A percentile compares a stretch with the other conserved stretches of the same genome.
phyloP scores from a whole-genome alignment of 2,888 invertebrate genomes.

The Eurytoma adleriae region DNA sequence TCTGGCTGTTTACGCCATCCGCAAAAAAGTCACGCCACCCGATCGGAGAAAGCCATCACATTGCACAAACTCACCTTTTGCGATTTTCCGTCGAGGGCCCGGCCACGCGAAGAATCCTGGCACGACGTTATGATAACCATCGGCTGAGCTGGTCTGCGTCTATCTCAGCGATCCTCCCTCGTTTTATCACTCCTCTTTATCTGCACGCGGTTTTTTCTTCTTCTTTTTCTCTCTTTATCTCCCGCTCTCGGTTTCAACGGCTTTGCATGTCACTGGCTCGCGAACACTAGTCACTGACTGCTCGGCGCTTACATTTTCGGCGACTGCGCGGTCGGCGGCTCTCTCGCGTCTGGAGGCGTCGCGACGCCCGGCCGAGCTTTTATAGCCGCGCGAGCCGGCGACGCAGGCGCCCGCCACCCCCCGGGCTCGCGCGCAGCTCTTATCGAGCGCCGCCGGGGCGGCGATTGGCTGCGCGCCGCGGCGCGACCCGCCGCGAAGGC shows the following conservation, averaged over 20 bases:
- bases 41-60: neutral
- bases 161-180: neutral
- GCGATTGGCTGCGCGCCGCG: too few species aligned
- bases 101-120: constrained; percentile 43
- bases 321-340: constrained; percentile 62
- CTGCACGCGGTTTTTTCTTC: neutral
- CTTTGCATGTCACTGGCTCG: neutral
- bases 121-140: constrained; percentile 51
- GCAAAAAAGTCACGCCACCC: neutral
- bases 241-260: neutral
- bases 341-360: constrained; percentile 71
- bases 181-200: neutral
- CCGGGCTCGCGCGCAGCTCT: neutral
- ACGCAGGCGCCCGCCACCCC: constrained; percentile 68
- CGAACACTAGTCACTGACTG: neutral
- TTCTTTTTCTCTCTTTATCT: neutral
- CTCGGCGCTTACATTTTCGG: constrained; percentile 67
- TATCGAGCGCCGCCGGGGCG: neutral
- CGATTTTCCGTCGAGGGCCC: constrained; percentile 13
- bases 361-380: constrained; percentile 69
- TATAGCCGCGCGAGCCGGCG: constrained; percentile 66
- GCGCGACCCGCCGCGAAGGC: too few species aligned
- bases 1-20: constrained; percentile 9
- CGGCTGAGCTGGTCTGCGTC: neutral
- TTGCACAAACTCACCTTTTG: constrained; percentile 40